Percentiles rank a stretch among this genome's conserved stretches.
Conservation (phyloP, 1,140 invertebrate species). For the Trichonephila clavipes region DNA sequence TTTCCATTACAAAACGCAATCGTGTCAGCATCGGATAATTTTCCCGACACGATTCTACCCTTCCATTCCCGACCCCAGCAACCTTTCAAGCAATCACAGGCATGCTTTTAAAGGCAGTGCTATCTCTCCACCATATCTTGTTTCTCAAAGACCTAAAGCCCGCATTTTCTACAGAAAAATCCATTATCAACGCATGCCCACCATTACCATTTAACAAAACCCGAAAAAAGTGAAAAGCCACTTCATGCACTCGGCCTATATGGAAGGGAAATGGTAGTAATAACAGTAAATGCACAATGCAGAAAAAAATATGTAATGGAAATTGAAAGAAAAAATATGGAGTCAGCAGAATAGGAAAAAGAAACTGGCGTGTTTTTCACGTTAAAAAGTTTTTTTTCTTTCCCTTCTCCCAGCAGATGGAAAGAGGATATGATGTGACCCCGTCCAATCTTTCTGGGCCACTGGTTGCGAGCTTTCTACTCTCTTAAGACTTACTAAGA, state of each 20-base stretch:
- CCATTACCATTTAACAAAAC: slow-evolving; percentile 36
- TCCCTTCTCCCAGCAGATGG: not conserved
- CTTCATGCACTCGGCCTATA: not conserved
- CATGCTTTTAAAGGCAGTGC: slow-evolving; percentile 8
- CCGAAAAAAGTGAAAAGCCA: not conserved
- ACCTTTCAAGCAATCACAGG: slow-evolving; percentile 13
- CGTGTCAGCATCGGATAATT: slow-evolving; percentile 14
- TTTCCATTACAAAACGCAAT: slow-evolving; percentile 25
- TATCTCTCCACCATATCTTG: slow-evolving; percentile 15
- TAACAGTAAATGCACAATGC: slow-evolving; percentile 35
- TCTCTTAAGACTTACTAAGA: slow-evolving; percentile 2
- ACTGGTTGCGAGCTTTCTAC: not conserved
- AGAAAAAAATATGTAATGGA: slow-evolving; percentile 29
- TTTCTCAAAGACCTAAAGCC: slow-evolving; percentile 33
- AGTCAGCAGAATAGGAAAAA: not conserved
- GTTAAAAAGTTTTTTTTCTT: not conserved
- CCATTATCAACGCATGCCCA: slow-evolving; percentile 28
- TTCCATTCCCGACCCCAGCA: slow-evolving; percentile 3
- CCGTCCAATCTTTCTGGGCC: slow-evolving; percentile 38
- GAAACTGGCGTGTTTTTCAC: not conserved
- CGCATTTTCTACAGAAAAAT: slow-evolving; percentile 37
- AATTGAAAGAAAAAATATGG: slow-evolving; percentile 34
- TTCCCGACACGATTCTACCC: slow-evolving; percentile 19
- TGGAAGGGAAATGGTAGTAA: slow-evolving; percentile 7
- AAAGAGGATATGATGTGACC: slow-evolving; percentile 22